A percentile compares a stretch with the other conserved stretches of the same genome.
Conservation (phyloP, 2,888 invertebrate genomes). For the Synanthedon tipuliformis region DNA sequence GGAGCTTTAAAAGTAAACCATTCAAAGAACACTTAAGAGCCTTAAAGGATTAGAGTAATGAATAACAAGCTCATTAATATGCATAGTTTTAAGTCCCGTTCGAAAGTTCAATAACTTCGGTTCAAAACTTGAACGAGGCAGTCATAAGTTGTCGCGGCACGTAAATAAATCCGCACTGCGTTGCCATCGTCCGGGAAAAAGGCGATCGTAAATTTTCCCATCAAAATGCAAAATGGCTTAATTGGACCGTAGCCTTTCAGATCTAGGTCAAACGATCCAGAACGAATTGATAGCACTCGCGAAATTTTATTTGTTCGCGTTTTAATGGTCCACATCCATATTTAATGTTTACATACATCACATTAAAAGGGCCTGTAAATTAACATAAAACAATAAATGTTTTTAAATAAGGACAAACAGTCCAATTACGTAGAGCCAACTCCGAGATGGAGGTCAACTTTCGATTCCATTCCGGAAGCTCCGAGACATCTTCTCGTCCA, state of each 20-base stretch:
- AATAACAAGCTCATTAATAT: conserved; percentile 7
- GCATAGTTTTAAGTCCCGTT: conserved; percentile 5
- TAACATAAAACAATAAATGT: too few species aligned
- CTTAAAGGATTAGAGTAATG: background rate
- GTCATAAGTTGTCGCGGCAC: conserved; percentile 26
- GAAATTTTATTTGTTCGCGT: conserved; percentile 39
- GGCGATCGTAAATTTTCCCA: conserved; percentile 62
- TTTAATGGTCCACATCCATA: conserved; percentile 19
- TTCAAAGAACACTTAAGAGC: conserved; percentile 7
- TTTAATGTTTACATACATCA: too few species aligned
- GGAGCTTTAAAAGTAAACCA: conserved; percentile 2
- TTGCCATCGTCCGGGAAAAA: conserved; percentile 36
- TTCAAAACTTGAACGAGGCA: conserved; percentile 4
- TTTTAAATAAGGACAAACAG: conserved; percentile 2
- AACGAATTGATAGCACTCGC: conserved; percentile 60
- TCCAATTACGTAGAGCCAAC: too few species aligned
- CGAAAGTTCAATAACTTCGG: conserved; percentile 12
- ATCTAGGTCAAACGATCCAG: conserved; percentile 62
- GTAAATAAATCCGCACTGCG: conserved; percentile 42
- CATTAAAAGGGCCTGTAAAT: too few species aligned
- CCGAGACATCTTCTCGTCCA: too few species aligned
- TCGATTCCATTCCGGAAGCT: too few species aligned
- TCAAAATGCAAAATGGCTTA: conserved; percentile 70
- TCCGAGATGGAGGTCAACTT: too few species aligned
- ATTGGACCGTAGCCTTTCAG: conserved; percentile 62